Conservation (phyloP, 1,140 invertebrate species). For the Achroia grisella region DNA sequence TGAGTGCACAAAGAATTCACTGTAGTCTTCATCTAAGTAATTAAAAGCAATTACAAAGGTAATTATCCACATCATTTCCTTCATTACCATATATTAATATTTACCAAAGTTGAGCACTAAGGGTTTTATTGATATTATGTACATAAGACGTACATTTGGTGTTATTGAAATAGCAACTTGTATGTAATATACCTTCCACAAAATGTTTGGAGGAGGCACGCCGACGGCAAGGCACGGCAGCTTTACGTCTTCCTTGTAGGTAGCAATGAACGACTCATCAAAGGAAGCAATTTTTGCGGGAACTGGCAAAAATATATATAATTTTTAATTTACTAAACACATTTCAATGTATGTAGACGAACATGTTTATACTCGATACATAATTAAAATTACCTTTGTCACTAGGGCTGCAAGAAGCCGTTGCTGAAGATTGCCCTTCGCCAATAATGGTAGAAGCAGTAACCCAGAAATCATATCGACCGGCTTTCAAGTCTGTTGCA, state of each 20-base stretch:
- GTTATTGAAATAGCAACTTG: no score
- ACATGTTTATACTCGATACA: no score
- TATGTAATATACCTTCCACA: slow-evolving; percentile 83
- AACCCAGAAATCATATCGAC: slow-evolving; percentile 95
- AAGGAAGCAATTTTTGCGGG: slow-evolving; percentile 95
- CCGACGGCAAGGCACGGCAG: slow-evolving; percentile 93
- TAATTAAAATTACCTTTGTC: slow-evolving; percentile 77
- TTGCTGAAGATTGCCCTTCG: slow-evolving; percentile 91
- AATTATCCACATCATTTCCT: no score
- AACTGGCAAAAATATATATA: slow-evolving; percentile 72
- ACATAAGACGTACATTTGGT: no score
- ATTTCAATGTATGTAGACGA: background rate
- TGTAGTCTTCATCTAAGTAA: no score
- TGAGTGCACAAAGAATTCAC: no score
- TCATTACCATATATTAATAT: no score
- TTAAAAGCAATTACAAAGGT: no score
- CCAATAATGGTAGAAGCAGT: slow-evolving; percentile 94
- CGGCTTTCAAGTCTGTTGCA: slow-evolving; percentile 86
- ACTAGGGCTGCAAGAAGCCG: slow-evolving; percentile 87
- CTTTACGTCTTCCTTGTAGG: slow-evolving; percentile 93
- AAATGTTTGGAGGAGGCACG: slow-evolving; percentile 88
- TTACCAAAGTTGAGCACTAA: no score
- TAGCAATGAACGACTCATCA: slow-evolving; percentile 91
- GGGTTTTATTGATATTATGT: no score
- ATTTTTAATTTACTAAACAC: background rate